phyloP scores from a whole-genome alignment of 2,113 vertebrate species.

The Tonatia bakeri region DNA sequence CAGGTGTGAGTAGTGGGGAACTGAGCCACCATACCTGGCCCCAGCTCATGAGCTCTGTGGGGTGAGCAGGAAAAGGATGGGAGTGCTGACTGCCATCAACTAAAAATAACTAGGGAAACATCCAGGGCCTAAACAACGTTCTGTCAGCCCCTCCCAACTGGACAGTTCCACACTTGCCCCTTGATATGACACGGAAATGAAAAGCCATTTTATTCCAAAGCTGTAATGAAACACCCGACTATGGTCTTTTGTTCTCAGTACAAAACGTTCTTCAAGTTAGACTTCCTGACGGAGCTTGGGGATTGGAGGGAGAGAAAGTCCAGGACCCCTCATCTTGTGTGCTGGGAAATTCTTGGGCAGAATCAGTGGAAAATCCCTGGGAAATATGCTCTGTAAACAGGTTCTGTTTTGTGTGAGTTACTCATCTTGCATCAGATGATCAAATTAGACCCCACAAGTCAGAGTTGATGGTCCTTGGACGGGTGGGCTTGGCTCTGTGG shows the following conservation, averaged over 20 bases:
- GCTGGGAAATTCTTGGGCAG: neutral
- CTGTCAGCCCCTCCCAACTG: neutral
- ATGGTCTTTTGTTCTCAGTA: constrained; percentile 43
- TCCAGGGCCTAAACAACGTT: neutral
- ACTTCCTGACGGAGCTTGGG: neutral
- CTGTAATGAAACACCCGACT: neutral
- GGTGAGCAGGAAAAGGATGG: neutral
- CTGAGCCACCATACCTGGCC: neutral
- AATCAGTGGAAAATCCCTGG: neutral
- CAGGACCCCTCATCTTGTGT: neutral
- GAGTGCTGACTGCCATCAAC: neutral
- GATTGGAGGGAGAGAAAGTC: neutral
- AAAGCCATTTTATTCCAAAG: constrained; percentile 37
- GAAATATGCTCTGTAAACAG: constrained; percentile 3
- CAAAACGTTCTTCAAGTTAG: neutral
- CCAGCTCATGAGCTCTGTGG: neutral
- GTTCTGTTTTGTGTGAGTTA: neutral
- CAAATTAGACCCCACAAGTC: neutral
- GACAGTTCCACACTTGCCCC: neutral
- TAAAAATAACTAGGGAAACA: constrained; percentile 23
- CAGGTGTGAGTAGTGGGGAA: neutral
- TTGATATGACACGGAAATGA: constrained; percentile 4
- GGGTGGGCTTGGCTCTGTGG: neutral
- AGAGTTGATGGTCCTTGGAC: neutral
- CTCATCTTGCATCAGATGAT: constrained; percentile 8